A percentile compares a stretch with the other conserved stretches of the same genome.
These are phyloP conservation scores for Cydia pomonella DNA, from an alignment of 1,140 invertebrate genomes.

Conservation along the genomic window DNA sequence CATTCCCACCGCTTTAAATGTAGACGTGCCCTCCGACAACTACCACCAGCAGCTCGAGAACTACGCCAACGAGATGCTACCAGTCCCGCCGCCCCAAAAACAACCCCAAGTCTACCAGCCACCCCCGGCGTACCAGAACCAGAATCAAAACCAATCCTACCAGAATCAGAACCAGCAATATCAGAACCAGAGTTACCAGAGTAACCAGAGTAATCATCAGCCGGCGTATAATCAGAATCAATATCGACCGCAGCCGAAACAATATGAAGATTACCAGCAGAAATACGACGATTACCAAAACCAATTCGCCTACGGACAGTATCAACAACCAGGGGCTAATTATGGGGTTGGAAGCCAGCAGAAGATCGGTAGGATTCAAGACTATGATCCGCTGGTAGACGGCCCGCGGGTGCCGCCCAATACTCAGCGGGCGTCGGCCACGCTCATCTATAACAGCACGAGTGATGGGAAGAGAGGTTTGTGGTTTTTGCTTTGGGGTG, in stretches of 20 bases:
- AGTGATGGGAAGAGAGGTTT: constrained; percentile 70
- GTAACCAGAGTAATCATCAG: too few relatives aligned
- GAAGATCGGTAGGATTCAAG: constrained; percentile 87
- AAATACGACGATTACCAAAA: constrained; percentile 54
- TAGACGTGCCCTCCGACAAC: constrained; percentile 68
- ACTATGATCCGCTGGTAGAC: constrained; percentile 89
- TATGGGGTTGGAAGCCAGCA: constrained; percentile 51
- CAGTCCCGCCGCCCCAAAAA: constrained; percentile 59
- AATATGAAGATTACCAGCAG: constrained; percentile 60
- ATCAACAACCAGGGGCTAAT: constrained; percentile 51
- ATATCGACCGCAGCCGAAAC: constrained; percentile 38
- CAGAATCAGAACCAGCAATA: constrained; percentile 42
- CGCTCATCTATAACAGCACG: constrained; percentile 89
- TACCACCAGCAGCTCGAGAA: constrained; percentile 75
- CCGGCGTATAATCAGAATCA: constrained; percentile 28
- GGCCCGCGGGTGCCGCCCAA: constrained; percentile 87
- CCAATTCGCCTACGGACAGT: constrained; percentile 69
- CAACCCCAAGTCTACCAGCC: constrained; percentile 70
- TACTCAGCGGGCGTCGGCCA: constrained; percentile 87
- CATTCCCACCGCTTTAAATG: constrained; percentile 17
- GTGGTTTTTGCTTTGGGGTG: constrained; percentile 30
- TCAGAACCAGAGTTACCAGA: constrained; percentile 30
- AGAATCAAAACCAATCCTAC: constrained; percentile 43
- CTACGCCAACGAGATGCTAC: constrained; percentile 76
- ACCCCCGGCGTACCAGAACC: constrained; percentile 44